phyloP scores from a whole-genome alignment of 2,797 vertebrate genomes.

The Brotula barbata region DNA sequence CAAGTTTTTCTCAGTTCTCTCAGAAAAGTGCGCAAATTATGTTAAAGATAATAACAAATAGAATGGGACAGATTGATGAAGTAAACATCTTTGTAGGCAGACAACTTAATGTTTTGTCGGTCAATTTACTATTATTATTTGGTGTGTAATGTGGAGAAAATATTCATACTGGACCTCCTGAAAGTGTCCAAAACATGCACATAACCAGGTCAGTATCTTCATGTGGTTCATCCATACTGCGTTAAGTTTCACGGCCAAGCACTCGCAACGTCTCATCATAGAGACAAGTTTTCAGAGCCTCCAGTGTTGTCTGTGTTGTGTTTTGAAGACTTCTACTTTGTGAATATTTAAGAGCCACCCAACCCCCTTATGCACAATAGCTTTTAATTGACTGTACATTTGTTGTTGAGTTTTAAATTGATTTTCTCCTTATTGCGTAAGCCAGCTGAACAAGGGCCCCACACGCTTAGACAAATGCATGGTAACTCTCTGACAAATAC shows the following conservation, averaged over 20 bases:
- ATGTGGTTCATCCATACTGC: too few relatives aligned
- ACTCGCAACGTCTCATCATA: background rate
- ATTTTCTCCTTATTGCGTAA: constrained; percentile 60
- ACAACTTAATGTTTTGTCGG: background rate
- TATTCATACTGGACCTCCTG: too few relatives aligned
- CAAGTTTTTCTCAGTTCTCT: constrained; percentile 10
- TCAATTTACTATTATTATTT: constrained; percentile 17
- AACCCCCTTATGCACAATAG: too few relatives aligned
- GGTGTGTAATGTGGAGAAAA: too few relatives aligned
- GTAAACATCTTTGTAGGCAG: background rate
- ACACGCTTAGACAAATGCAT: constrained; percentile 33
- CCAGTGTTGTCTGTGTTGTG: constrained; percentile 28
- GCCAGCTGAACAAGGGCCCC: constrained; percentile 38
- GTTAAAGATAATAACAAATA: constrained; percentile 28
- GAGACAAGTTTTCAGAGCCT: constrained; percentile 4
- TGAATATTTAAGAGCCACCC: constrained; percentile 55
- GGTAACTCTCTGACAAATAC: constrained; percentile 13
- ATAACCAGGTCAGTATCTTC: too few relatives aligned
- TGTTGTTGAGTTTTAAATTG: constrained; percentile 42
- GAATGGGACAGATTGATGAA: constrained; percentile 19
- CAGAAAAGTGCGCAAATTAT: constrained; percentile 16
- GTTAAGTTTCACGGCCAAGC: too few relatives aligned
- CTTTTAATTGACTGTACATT: constrained; percentile 49
- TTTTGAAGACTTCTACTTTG: constrained; percentile 42
- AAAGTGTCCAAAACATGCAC: too few relatives aligned